Base-by-base conservation (phyloP, 2,113 vertebrate genomes). In the Tragelaphus imberbis region DNA sequence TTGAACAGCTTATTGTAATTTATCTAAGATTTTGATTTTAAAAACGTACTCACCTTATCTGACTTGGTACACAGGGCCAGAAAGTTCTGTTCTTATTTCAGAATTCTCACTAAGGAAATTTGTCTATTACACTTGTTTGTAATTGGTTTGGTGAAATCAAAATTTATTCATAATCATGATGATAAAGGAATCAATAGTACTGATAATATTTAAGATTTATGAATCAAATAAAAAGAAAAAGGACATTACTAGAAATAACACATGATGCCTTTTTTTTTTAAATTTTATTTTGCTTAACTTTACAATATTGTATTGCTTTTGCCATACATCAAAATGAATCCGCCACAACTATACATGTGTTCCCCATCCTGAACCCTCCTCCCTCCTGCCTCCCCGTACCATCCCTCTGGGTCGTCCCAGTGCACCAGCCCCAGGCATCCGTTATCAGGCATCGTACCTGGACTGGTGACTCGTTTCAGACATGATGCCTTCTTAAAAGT, bases 21-120 rank as follows among this genome's bases (percentile, higher is more conserved):
- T 97, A 96, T 95, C 27, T 61, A 93, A 97, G 47, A 36, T 77
- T 79, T 89, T 58, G 6, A 47, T 77, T 58, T 91, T 81, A 85
- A 95, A 93, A 95, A 47, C 3, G 5, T 75, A 65, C 59, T 96
- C 68, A 85, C n/a, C 33, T 92, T 36, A 92, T 61, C 33, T 94
- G 49, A 16, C 44, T 92, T 92, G n/a, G 36, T 93, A 97, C 40
- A 84, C n/a, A 89, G 25, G 93, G 49, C 21, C 77, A 81, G 58
- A 36, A 96, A 93, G n/a, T 33, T 95, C 47, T 88, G 12, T 82
- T 94, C 56, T 90, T 93, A 88, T 30, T 71, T 94, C 40, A 27
- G 23, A 17, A 92, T 84, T 89, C 53, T 81, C 19, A 56, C 10
- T 79, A 85, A 63, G 11, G 30, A 84, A 94, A 94, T 55, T 13